Conservation (phyloP, 2,888 invertebrate species). For the Drosophila longiperda region DNA sequence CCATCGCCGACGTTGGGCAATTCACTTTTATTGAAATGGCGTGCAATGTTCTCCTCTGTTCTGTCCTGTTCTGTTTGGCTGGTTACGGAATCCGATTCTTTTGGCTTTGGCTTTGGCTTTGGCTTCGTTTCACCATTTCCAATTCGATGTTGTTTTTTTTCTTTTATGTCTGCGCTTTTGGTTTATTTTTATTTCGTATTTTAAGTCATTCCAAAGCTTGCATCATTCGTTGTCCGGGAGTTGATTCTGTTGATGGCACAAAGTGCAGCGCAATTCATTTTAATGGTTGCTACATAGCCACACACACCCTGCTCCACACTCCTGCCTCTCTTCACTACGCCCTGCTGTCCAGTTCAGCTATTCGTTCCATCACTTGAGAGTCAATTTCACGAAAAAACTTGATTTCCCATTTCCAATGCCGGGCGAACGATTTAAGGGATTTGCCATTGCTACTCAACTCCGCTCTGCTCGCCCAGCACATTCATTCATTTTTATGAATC, state of each 20-base stretch:
- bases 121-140: constrained; percentile 49
- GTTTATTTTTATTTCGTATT: constrained; percentile 78
- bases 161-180: constrained; percentile 48
- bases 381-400: constrained; percentile 83
- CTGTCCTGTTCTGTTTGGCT: constrained; percentile 58
- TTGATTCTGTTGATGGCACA: constrained; percentile 82
- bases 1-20: constrained; percentile 70
- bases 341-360: constrained; percentile 27
- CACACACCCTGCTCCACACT: background rate
- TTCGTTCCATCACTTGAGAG: constrained; percentile 80
- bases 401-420: constrained; percentile 78
- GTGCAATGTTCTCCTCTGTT: constrained; percentile 67
- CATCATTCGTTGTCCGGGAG: constrained; percentile 77
- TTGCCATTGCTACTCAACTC: constrained; percentile 37
- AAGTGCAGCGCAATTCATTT: constrained; percentile 83
- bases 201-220: constrained; percentile 78
- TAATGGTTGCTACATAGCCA: constrained; percentile 60
- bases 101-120: constrained; percentile 44
- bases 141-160: constrained; percentile 49
- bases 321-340: background rate
- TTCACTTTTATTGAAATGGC: constrained; percentile 84
- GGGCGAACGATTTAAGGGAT: constrained; percentile 64
- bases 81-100: constrained; percentile 60
- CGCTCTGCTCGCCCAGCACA: constrained; percentile 41
- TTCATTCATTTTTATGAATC: constrained; percentile 79